Evolutionary conservation across 2,888 invertebrate genomes (phyloP), one percentile per base, ranked within the genome.

Genomic region (Pyrrhosoma nymphula): DNA sequence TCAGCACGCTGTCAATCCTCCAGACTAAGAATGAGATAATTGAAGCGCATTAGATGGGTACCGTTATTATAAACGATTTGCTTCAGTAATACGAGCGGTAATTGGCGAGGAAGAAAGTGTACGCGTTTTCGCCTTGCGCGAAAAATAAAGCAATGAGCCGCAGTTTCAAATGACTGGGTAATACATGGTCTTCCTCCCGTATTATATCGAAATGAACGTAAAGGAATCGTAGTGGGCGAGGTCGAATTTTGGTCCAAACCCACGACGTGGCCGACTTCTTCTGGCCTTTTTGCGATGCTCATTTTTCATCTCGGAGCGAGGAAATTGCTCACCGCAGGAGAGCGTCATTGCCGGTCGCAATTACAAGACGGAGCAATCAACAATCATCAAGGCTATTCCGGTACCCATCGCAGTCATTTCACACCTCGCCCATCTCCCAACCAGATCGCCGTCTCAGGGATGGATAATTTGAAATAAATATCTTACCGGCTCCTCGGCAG

Each of bases 321-420:
- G 2, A 82, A 82, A 82, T 82, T 82, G 35, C 82, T 82, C 82
- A 35, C 82, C 82, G 35, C 82, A 35, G 82, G 82, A 82, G 82
- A 35, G 82, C 30, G 12, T 82, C 82, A 82, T 82, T 82, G 16
- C 30, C 82, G 35, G 16, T 30, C 35, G 35, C 35, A 82, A 82
- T 82, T 82, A 82, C 82, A 82, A 82, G 60, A 82, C 30, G 26
- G 82, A 82, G 82, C 35, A 82, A 82, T 82, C 82, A 82, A 35
- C 82, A 30, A 82, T 82, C 35, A 82, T 82, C 82, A 82, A 82
- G 35, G 82, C 82, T 18, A 10, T 69, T 82, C 82, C 82, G 12
- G 14, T 35, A 82, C 30, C 26, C 30, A 26, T 60, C 30, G 30
- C 35, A n/a, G 26, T 82, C 82, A 35, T 82, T 82, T 35, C 35